Conservation (phyloP, 2,888 invertebrate species). For the Philonicus albiceps region DNA sequence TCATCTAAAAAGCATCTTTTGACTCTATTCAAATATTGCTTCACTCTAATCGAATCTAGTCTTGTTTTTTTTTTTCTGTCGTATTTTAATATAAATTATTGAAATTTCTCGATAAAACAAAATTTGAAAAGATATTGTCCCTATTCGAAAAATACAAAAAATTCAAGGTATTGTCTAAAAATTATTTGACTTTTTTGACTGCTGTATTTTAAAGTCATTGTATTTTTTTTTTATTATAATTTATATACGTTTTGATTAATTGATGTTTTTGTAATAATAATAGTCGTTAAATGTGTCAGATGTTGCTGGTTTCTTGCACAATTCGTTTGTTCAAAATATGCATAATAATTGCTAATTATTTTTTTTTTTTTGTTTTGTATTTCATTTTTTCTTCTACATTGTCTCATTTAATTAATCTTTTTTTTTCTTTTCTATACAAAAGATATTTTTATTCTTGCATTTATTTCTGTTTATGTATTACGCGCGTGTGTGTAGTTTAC, state of each 20-base stretch:
- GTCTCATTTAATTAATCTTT: neutral
- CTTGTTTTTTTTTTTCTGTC: neutral
- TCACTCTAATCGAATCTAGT: slow-evolving; percentile 25
- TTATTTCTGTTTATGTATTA: neutral
- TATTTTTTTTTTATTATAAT: neutral
- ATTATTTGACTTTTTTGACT: neutral
- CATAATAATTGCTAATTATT: slow-evolving; percentile 32
- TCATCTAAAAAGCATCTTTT: slow-evolving; percentile 23
- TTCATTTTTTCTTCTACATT: neutral
- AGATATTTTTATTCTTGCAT: neutral
- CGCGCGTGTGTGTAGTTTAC: neutral
- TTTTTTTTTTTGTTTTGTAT: neutral
- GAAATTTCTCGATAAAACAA: neutral
- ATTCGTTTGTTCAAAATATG: slow-evolving; percentile 8
- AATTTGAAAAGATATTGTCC: neutral
- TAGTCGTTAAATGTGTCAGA: slow-evolving; percentile 21
- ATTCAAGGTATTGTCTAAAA: neutral
- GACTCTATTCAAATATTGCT: neutral
- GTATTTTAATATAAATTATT: neutral
- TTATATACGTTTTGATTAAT: slow-evolving; percentile 18
- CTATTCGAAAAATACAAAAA: neutral
- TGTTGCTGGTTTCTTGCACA: neutral
- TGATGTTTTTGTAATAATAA: slow-evolving; percentile 21
- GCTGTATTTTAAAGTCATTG: neutral
- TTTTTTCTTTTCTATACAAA: slow-evolving; percentile 10